These are phyloP conservation scores for Sus cebifrons DNA, from an alignment of 2,797 vertebrate species.

Conservation along the genomic window DNA sequence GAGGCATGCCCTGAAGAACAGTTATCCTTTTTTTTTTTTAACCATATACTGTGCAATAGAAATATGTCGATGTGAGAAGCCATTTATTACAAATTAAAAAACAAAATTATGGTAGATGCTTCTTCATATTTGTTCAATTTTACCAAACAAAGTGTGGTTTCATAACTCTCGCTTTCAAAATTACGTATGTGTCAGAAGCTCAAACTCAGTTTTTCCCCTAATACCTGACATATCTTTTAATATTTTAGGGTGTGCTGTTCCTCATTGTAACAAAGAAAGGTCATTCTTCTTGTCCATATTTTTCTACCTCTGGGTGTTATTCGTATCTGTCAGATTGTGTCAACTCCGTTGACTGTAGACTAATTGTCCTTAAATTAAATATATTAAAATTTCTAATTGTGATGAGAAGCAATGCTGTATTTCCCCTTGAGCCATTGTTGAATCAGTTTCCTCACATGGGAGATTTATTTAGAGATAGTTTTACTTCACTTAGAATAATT, in stretches of 20 bases:
- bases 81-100: background rate
- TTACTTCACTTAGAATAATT: constrained; percentile 69
- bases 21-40: background rate
- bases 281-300: constrained; percentile 70
- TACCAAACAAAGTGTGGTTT: background rate
- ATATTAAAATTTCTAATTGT: constrained; percentile 76
- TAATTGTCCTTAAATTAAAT: constrained; percentile 79
- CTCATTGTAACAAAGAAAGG: constrained; percentile 70
- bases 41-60: background rate
- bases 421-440: constrained; percentile 24
- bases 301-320: constrained; percentile 63
- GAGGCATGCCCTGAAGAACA: background rate
- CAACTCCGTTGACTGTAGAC: constrained; percentile 56
- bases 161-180: background rate
- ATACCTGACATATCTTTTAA: constrained; percentile 32
- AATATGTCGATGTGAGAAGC: background rate
- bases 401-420: constrained; percentile 25
- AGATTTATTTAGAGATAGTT: constrained; percentile 77
- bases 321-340: constrained; percentile 22
- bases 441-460: constrained; percentile 64
- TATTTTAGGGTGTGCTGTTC: constrained; percentile 56
- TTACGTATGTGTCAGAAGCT: background rate
- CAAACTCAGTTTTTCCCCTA: background rate
- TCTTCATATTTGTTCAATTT: constrained; percentile 54
- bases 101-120: background rate